A percentile compares a stretch with the other conserved stretches of the same genome.
Conservation (phyloP, 1,140 invertebrate genomes). For the Drosophila equinoxialis region DNA sequence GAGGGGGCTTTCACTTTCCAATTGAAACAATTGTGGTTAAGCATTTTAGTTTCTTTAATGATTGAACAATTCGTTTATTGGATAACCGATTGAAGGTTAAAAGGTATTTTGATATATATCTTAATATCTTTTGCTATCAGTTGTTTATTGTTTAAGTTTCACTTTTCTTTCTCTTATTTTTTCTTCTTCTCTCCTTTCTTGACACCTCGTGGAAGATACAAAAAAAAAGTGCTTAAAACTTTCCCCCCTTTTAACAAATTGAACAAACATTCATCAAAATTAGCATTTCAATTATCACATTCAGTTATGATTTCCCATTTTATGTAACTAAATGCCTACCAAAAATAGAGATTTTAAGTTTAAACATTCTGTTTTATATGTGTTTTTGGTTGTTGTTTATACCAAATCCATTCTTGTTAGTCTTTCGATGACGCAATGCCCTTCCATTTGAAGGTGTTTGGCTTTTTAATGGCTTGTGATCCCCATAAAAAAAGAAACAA, state of each 20-base stretch:
- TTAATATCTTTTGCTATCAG: constrained; percentile 42
- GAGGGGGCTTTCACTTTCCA: constrained; percentile 66
- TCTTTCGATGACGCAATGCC: constrained; percentile 50
- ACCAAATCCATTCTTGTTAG: constrained; percentile 19
- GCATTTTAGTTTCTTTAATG: constrained; percentile 45
- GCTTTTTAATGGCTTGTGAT: constrained; percentile 41
- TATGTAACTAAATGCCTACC: constrained; percentile 39
- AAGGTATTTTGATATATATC: constrained; percentile 26
- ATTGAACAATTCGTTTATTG: constrained; percentile 41
- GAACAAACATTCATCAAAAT: constrained; percentile 73
- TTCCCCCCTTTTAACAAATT: constrained; percentile 53
- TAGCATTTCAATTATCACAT: constrained; percentile 72
- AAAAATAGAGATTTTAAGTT: neutral
- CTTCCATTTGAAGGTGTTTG: constrained; percentile 15
- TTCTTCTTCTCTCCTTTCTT: constrained; percentile 4
- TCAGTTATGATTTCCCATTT: constrained; percentile 28
- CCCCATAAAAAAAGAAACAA: constrained; percentile 29
- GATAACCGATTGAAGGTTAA: constrained; percentile 31
- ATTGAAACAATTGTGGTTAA: constrained; percentile 57
- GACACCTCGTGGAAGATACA: constrained; percentile 39
- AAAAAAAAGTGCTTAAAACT: constrained; percentile 51
- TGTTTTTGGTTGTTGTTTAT: neutral
- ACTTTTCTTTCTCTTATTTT: constrained; percentile 59
- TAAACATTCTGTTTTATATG: constrained; percentile 1
- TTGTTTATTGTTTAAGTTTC: constrained; percentile 48